Conservation (phyloP, 2,113 vertebrate genomes). For the Perccottus glenii region DNA sequence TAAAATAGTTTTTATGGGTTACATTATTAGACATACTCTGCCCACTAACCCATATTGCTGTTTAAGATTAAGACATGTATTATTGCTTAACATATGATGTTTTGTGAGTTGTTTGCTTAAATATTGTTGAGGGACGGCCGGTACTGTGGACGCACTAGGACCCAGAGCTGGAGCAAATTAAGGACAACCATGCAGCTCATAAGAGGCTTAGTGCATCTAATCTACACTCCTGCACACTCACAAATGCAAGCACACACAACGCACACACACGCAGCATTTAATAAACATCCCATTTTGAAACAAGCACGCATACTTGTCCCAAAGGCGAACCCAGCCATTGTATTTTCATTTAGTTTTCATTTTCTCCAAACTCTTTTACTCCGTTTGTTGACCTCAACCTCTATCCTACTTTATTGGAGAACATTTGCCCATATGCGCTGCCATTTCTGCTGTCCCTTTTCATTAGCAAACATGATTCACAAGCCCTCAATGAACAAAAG, state of each 20-base stretch:
- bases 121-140: constrained; percentile 27
- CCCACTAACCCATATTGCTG: constrained; percentile 1
- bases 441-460: constrained; percentile 46
- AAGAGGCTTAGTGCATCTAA: constrained; percentile 83
- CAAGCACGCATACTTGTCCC: constrained; percentile 63
- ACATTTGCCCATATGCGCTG: constrained; percentile 60
- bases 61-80: constrained; percentile 13
- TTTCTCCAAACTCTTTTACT: constrained; percentile 69
- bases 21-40: background rate
- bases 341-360: constrained; percentile 76
- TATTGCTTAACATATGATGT: constrained; percentile 22
- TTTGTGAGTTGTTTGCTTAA: constrained; percentile 32
- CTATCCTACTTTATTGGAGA: constrained; percentile 37
- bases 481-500: background rate
- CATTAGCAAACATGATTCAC: constrained; percentile 32
- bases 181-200: constrained; percentile 75
- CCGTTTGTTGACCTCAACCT: constrained; percentile 60
- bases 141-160: constrained; percentile 70
- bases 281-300: constrained; percentile 66
- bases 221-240: constrained; percentile 67
- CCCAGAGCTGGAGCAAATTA: constrained; percentile 75
- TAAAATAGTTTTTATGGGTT: too few relatives aligned
- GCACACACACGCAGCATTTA: constrained; percentile 52
- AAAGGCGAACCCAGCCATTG: constrained; percentile 57
- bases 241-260: constrained; percentile 45